Conservation (phyloP, 92 coral and sea anemone genomes). For the Epizoanthus illoricatus region DNA sequence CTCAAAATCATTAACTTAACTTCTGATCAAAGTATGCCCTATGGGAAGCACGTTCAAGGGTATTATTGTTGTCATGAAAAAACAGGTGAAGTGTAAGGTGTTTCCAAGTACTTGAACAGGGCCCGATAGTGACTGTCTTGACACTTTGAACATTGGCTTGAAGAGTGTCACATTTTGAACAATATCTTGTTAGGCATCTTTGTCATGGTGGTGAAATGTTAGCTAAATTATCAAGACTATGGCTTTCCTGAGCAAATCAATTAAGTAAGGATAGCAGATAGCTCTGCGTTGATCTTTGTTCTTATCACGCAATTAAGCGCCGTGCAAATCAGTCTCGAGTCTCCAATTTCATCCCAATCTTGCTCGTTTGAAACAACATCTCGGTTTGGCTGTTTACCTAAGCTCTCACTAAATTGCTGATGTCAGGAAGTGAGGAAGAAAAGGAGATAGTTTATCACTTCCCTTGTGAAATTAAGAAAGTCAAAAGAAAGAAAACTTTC, state of each 20-base stretch:
- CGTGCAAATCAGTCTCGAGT: constrained; percentile 55
- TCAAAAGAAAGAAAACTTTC: constrained; percentile 12
- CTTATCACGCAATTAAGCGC: constrained; percentile 54
- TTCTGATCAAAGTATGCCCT: constrained; percentile 57
- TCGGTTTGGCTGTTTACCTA: constrained; percentile 26
- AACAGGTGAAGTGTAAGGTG: constrained; percentile 90
- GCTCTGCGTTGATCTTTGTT: constrained; percentile 56
- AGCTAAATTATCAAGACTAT: constrained; percentile 60
- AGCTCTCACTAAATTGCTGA: constrained; percentile 28
- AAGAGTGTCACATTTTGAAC: constrained; percentile 83
- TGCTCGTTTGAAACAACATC: constrained; percentile 36
- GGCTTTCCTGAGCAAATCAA: constrained; percentile 65
- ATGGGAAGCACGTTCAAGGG: constrained; percentile 76
- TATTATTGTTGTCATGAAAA: constrained; percentile 88
- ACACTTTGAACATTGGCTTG: constrained; percentile 54
- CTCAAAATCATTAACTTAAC: constrained; percentile 35
- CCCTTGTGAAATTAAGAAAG: constrained; percentile 14
- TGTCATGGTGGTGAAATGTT: constrained; percentile 65
- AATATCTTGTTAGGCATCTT: constrained; percentile 64
- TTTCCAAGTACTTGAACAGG: constrained; percentile 89
- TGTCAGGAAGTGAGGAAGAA: constrained; percentile 34
- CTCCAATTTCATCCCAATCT: constrained; percentile 54
- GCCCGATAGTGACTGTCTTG: constrained; percentile 90
- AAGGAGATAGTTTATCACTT: constrained; percentile 29
- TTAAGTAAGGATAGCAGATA: constrained; percentile 59